Evolutionary conservation across 2,888 invertebrate species (phyloP).

Genomic region (Xestia ashworthii): DNA sequence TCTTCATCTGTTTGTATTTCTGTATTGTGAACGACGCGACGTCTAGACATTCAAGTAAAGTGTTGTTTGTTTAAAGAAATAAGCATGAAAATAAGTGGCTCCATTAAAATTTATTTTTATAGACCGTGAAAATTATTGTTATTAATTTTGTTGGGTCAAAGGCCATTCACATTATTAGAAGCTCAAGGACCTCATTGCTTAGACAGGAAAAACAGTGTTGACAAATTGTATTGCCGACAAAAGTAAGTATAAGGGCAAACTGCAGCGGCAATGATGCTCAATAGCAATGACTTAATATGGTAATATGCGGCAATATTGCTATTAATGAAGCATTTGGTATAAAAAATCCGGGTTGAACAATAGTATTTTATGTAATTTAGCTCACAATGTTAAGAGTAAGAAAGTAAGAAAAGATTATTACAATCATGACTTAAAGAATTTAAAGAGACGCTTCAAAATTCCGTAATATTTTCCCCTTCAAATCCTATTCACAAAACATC

Average conservation of each 20-base stretch:
- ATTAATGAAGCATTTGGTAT: neutral
- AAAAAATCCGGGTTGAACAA: neutral
- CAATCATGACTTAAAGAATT: neutral
- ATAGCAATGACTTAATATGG: neutral
- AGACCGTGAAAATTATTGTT: slow-evolving; percentile 11
- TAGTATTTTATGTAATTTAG: neutral
- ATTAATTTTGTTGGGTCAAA: neutral
- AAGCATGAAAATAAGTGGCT: slow-evolving; percentile 14
- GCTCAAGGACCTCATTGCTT: neutral
- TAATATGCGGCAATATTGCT: neutral
- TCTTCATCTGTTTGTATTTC: slow-evolving; percentile 25
- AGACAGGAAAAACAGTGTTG: neutral
- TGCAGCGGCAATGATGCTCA: neutral
- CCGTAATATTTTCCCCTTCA: neutral
- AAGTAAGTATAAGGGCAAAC: neutral
- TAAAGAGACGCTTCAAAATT: neutral
- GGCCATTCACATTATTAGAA: neutral
- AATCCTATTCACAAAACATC: neutral
- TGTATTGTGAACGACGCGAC: slow-evolving; percentile 31
- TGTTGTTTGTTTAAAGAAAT: slow-evolving; percentile 39
- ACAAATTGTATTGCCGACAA: neutral
- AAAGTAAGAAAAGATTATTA: neutral
- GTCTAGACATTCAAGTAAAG: slow-evolving; percentile 34
- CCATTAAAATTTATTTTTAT: slow-evolving; percentile 18
- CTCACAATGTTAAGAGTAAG: neutral